Conservation (phyloP, 1,140 invertebrate species). For the Laodelphax striatellus region DNA sequence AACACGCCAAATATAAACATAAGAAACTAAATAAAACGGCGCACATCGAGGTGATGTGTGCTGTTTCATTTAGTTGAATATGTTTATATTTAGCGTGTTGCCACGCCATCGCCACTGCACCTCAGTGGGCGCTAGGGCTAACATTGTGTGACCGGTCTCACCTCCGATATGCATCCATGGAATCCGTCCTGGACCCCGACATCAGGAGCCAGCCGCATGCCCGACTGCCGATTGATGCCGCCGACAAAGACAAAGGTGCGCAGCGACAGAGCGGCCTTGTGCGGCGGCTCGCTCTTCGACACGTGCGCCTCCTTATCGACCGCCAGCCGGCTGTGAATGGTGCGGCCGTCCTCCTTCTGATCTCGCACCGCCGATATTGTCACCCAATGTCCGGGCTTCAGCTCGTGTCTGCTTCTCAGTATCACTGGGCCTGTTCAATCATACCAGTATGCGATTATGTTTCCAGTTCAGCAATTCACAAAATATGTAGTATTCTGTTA, state of each 20-base stretch:
- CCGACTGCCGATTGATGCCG: slow-evolving; percentile 60
- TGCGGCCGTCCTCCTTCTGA: slow-evolving; percentile 40
- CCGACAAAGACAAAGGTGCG: slow-evolving; percentile 76
- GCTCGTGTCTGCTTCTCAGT: slow-evolving; percentile 46
- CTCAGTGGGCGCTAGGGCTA: no score
- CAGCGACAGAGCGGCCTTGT: slow-evolving; percentile 42
- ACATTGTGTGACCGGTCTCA: no score
- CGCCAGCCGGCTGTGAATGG: slow-evolving; percentile 34
- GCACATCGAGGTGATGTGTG: no score
- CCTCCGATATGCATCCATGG: slow-evolving; percentile 75
- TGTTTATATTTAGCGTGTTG: no score
- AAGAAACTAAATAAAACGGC: no score
- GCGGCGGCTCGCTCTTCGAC: slow-evolving; percentile 36
- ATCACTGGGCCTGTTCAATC: slow-evolving; percentile 38
- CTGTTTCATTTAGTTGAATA: no score
- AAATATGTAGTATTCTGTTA: no score
- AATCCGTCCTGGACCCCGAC: slow-evolving; percentile 63
- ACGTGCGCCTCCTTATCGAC: slow-evolving; percentile 51
- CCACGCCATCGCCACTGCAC: no score
- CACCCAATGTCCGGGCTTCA: slow-evolving; percentile 59
- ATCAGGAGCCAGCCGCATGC: slow-evolving; percentile 50
- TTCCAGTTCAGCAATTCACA: no score
- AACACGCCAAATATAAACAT: no score
- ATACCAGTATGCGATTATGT: no score
- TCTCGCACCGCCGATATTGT: slow-evolving; percentile 45